Base-by-base conservation (phyloP, 1,140 invertebrate species). In the Conus ventricosus region DNA sequence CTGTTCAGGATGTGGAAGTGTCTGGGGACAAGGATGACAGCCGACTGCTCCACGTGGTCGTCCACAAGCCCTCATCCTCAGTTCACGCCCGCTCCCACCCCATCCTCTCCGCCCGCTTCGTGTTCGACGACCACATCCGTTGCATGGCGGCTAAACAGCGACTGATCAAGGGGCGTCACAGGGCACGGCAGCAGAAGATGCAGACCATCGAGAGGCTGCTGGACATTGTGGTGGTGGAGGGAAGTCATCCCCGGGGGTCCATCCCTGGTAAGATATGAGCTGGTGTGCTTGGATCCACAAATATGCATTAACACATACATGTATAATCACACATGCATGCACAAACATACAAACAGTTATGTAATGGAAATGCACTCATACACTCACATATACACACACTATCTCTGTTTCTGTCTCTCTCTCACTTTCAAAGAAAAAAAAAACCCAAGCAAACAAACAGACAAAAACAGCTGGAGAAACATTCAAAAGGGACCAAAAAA, bases 101-200 rank as follows among this genome's bases (percentile, higher is more conserved):
- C 0, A 94, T 99, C 11, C 95, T 99, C 11, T 97, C 97, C 25
- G 98, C 98, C 0, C 98, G 98, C 95, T 99, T 99, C 94, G 97
- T 99, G 78, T 99, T 99, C 94, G 99, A 99, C 94, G 99, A 99
- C 96, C 98, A 99, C 94, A 99, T 99, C 89, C 96, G 99, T 17
- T 99, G 98, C 94, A 98, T 99, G 98, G 98, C 98, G 60, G 98
- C 96, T n/a, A 96, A 96, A 87, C 96, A 96, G 89, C 98, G 97
- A 91, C 94, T 97, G 87, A 96, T 96, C 23, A 97, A 97, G 95
- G 99, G 99, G 78, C 96, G 98, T 54, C 97, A 98, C 89, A 99
- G 98, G 95, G 98, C 98, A n/a, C 96, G 98, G 4, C 93, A 94
- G 82, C 92, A 93, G 87, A 94, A 94, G 95, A 98, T 99, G 97